phyloP scores from a whole-genome alignment of 2,797 vertebrate genomes.

The Crocodylus rhombifer region DNA sequence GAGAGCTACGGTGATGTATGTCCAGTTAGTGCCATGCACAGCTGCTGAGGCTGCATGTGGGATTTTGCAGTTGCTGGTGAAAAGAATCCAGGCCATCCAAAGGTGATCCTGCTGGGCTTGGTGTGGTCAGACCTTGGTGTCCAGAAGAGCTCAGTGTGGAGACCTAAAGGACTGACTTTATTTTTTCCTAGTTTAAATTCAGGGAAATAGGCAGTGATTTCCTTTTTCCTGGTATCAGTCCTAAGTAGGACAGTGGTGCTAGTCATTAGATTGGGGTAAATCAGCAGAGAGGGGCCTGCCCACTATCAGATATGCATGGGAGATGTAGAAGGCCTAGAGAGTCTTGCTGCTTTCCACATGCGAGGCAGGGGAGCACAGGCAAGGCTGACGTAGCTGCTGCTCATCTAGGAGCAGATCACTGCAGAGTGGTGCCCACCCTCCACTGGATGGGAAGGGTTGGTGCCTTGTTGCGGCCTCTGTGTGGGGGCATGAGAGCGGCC shows the following conservation, averaged over 20 bases:
- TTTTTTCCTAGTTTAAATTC: no score
- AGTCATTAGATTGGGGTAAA: no score
- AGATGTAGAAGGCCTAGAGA: background rate
- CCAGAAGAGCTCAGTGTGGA: no score
- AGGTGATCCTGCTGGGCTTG: background rate
- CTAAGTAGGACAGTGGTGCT: no score
- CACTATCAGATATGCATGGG: no score
- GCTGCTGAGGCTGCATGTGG: rapidly evolving
- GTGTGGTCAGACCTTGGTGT: background rate
- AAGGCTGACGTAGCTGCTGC: background rate
- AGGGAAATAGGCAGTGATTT: no score
- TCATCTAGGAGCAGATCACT: background rate
- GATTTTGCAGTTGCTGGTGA: background rate
- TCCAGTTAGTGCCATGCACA: background rate
- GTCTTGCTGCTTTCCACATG: rapidly evolving
- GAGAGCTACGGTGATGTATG: constrained; percentile 73
- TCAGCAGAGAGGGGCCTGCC: no score
- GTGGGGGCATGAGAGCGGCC: background rate
- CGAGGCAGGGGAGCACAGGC: background rate
- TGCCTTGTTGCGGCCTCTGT: background rate
- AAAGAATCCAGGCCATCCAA: background rate
- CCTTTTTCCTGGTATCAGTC: no score
- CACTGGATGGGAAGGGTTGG: rapidly evolving
- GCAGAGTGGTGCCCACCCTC: rapidly evolving
- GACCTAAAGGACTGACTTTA: no score